Base-by-base conservation (phyloP, 2,113 vertebrate species). In the Gasterosteus aculeatus region DNA sequence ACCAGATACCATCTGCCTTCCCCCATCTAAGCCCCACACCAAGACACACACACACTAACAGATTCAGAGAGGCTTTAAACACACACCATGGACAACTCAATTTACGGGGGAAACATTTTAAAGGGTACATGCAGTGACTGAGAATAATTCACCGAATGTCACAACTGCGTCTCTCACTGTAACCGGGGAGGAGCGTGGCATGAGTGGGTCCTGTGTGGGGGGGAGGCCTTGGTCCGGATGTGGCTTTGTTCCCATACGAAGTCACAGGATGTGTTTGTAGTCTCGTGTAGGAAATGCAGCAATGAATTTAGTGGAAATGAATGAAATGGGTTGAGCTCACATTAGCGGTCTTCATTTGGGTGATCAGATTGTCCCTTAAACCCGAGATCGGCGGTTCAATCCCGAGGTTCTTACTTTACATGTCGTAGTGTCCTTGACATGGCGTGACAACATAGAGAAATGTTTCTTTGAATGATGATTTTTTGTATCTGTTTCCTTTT, bases 1-100 rank as follows among this genome's bases (percentile, higher is more conserved):
- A 26, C 22, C 78, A 81, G 75, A 75, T 85, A 90, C 88, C 91
- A 93, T 93, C 91, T 93, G 91, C 87, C 81, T 87, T 85, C 77
- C 83, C 85, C 76, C 84, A 89, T 90, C 90, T 85, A 67, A 74
- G 83, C 56, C 77, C 84, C 85, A 77, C 42, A 59, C 61, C 58
- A 72, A 77, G 26, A 77, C 69, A 80, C 70, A 80, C 65, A 41
- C 33, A 57, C 39, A 51, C 47, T 67, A 33, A 33, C 33, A 1
- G 33, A 33, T 4, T 33, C 33, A 72, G 39, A 62, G n/a, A 72
- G 11, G 18, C 53, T 75, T 54, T 31, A 67, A 38, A 67, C 58
- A 74, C 58, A 74, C 61, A 77, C 41, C 42, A 49, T n/a, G 22
- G 31, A 67, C 57, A 72, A 56, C 57, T 67, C 51, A 56, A 60